These are phyloP conservation scores for Sebastes umbrosus DNA, from an alignment of 2,797 vertebrate species.

Conservation along the genomic window DNA sequence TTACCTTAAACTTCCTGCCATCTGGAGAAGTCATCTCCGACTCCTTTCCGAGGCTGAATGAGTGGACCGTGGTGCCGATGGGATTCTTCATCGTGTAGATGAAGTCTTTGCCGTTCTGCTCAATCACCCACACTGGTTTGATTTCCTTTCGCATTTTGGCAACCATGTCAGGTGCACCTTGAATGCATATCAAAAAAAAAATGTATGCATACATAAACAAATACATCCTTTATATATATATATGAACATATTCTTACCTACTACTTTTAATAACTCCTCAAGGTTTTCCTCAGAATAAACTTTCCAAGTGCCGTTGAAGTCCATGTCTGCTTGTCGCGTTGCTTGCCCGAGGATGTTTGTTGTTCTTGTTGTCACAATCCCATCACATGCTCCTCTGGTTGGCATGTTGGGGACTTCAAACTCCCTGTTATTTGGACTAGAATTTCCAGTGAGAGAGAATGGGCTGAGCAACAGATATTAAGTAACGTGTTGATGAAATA, in stretches of 20 bases:
- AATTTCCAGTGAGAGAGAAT: constrained; percentile 43
- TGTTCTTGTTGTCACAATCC: constrained; percentile 12
- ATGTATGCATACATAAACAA: not conserved
- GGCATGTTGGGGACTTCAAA: constrained; percentile 65
- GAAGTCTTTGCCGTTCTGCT: constrained; percentile 84
- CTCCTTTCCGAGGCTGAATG: constrained; percentile 84
- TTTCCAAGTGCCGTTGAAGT: constrained; percentile 87
- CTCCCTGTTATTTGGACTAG: constrained; percentile 71
- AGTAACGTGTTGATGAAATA: not conserved
- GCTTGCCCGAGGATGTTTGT: constrained; percentile 25
- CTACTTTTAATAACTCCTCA: constrained; percentile 82
- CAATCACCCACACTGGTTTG: constrained; percentile 83
- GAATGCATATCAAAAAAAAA: not conserved
- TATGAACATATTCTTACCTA: constrained; percentile 58
- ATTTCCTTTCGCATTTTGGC: constrained; percentile 82
- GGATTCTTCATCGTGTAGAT: constrained; percentile 84
- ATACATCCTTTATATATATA: not conserved
- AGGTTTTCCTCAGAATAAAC: constrained; percentile 86
- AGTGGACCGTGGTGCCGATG: constrained; percentile 74
- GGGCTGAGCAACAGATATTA: not conserved
- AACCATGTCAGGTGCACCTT: constrained; percentile 82
- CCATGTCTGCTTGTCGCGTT: constrained; percentile 71
- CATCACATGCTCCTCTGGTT: constrained; percentile 39
- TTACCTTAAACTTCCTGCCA: constrained; percentile 70
- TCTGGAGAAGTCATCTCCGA: constrained; percentile 76